These are phyloP conservation scores for Gryllus bimaculatus DNA, from an alignment of 1,140 invertebrate genomes.

Conservation along the genomic window DNA sequence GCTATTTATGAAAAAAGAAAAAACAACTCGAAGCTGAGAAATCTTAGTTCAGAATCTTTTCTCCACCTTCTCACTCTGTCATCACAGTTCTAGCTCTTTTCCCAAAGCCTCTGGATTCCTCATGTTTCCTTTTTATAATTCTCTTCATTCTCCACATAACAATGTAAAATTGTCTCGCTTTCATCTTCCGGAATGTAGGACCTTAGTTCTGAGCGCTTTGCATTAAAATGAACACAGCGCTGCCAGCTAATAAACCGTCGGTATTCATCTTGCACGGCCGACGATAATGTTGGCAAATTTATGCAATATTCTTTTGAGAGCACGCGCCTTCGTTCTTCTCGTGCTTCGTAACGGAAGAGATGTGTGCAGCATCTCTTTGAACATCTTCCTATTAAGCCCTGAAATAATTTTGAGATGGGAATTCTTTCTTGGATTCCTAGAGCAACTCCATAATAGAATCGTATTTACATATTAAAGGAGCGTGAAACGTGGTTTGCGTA, in stretches of 20 bases:
- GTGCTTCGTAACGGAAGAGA: no score
- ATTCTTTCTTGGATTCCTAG: not conserved
- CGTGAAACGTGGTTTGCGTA: not conserved
- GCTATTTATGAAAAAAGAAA: no score
- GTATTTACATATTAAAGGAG: not conserved
- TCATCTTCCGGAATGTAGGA: no score
- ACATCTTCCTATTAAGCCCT: not conserved
- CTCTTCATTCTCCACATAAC: no score
- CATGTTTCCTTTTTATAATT: no score
- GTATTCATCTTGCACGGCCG: not conserved
- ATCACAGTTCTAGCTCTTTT: no score
- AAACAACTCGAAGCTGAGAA: no score
- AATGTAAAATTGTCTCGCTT: no score
- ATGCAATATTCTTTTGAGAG: not conserved
- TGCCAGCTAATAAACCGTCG: not conserved
- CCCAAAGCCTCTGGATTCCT: no score
- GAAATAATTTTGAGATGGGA: not conserved
- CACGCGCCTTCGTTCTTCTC: not conserved
- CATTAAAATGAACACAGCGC: not conserved
- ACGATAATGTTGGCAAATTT: not conserved
- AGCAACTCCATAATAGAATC: not conserved
- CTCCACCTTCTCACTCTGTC: no score
- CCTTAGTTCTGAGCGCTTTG: not conserved
- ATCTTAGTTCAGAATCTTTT: no score
- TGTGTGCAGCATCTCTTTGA: no score